Conservation (phyloP, 2,797 vertebrate genomes). For the Chrosomus eos region DNA sequence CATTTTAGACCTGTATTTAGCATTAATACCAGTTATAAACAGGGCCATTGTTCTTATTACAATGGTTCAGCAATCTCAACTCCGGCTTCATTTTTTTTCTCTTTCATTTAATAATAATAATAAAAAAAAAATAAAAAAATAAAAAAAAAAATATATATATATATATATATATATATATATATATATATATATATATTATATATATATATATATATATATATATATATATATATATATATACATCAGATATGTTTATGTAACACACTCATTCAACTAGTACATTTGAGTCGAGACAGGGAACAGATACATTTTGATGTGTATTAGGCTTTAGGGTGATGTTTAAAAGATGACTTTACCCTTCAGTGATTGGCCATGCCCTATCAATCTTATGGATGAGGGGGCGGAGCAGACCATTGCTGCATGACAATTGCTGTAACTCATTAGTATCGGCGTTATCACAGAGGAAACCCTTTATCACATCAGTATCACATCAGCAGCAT, state of each 20-base stretch:
- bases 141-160: too few species aligned
- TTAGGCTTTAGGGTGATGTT: background rate
- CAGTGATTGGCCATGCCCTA: constrained; percentile 4
- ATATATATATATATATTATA: too few species aligned
- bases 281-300: background rate
- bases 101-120: too few species aligned
- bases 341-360: constrained; percentile 15
- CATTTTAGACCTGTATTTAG: too few species aligned
- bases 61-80: too few species aligned
- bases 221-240: too few species aligned
- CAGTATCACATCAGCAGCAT: background rate
- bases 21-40: too few species aligned
- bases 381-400: constrained; percentile 1
- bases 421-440: constrained; percentile 11
- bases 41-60: too few species aligned
- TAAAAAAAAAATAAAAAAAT: too few species aligned
- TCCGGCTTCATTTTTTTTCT: too few species aligned
- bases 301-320: background rate
- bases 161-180: too few species aligned
- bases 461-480: constrained; percentile 27
- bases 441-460: constrained; percentile 3
- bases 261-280: background rate
- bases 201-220: too few species aligned
- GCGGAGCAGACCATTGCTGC: background rate
- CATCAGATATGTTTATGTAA: background rate